phyloP scores from a whole-genome alignment of 1,140 invertebrate genomes.

The Bombyx mandarina region DNA sequence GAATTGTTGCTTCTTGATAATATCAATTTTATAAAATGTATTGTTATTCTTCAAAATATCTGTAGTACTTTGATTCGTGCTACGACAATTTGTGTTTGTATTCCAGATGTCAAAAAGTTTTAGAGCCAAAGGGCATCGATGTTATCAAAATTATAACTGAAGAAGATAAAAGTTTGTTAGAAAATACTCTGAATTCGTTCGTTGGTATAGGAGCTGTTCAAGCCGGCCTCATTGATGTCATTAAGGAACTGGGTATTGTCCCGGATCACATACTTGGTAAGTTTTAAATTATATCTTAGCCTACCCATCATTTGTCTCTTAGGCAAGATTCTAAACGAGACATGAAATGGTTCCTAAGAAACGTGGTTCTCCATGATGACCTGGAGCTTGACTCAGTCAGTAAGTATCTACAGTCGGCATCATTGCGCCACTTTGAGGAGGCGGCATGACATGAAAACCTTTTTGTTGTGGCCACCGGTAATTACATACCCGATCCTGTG shows the following conservation, averaged over 20 bases:
- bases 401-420: too few species aligned
- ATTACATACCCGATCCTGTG: too few species aligned
- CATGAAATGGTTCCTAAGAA: too few species aligned
- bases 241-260: constrained; percentile 74
- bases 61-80: not conserved
- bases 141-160: constrained; percentile 78
- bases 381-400: too few species aligned
- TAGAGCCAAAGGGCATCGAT: constrained; percentile 77
- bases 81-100: not conserved
- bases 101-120: constrained; percentile 69
- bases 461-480: too few species aligned
- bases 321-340: too few species aligned
- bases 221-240: constrained; percentile 81
- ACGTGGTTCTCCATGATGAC: too few species aligned
- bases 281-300: constrained; percentile 7
- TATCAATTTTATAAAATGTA: too few species aligned
- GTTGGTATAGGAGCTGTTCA: constrained; percentile 85
- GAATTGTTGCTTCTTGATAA: too few species aligned
- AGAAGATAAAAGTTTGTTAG: constrained; percentile 74
- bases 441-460: too few species aligned
- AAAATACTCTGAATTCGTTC: constrained; percentile 82
- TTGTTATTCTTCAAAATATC: constrained; percentile 1
- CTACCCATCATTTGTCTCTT: too few species aligned
- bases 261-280: constrained; percentile 39
- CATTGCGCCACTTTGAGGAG: too few species aligned